Base-by-base conservation (phyloP, 2,888 invertebrate genomes). In the Venustoraphidia nigricollis region DNA sequence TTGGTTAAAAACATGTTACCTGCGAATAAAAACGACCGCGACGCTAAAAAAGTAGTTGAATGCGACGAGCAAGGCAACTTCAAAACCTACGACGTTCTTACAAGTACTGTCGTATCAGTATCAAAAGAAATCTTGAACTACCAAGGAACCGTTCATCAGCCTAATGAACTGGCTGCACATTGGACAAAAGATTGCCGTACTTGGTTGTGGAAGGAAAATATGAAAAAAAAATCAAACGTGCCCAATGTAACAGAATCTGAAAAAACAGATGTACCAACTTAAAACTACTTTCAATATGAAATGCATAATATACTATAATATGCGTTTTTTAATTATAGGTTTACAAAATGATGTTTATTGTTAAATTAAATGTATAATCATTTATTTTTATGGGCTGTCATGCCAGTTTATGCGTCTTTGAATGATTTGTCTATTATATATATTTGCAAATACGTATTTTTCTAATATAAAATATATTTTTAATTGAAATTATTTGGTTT, bases 171-270 rank as follows among this genome's bases (percentile, higher is more conserved):
- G 50, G 78, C 81, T 1, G 71, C 70, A 57, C 70, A 73, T 51
- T 81, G 80, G 79, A 81, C 81, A 59, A 81, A 81, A 60, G 81
- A 81, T 57, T 80, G 79, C 53, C 68, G 81, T 57, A 81, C 72
- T 69, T 82, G 81, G 70, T 63, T 82, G 47, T 82, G 73, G 73
- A 74, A 74, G 34, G 13, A 9, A 2, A 35, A 46, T 2, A n/a
- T 13, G 36, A 13, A 35, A 13, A 45, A 45, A 36, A 17, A 37
- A 36, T n/a, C 17, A 39, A 17, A 17, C 3, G 17, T 17, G 17
- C 17, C 17, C 17, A 17, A 3, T 17, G 17, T 17, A 3, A 17
- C 17, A 17, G 4, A 17, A 3, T 17, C 17, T 17, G 17, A 17
- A 17, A 17, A 17, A 17, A 17, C 17, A 27, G n/a, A 52, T 61